Evolutionary conservation across 2,888 invertebrate species (phyloP).

Genomic region (Sesamia inferens): DNA sequence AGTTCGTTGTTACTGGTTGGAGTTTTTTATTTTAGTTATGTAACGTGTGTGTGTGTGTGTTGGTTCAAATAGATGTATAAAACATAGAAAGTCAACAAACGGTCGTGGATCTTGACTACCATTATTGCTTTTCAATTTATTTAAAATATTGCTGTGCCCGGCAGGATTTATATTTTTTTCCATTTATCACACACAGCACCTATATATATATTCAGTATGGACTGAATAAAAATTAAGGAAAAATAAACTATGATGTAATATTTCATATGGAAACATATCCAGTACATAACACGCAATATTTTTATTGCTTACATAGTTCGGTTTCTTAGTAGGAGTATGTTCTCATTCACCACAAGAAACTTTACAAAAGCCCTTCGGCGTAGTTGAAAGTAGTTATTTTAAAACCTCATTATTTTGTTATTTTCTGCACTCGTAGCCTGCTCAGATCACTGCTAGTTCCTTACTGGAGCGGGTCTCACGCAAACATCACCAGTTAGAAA

Average conservation of each 20-base stretch:
- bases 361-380: not conserved
- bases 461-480: not conserved
- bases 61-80: not conserved
- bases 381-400: not conserved
- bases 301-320: not conserved
- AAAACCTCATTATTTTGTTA: slow-evolving; percentile 1
- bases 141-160: not conserved
- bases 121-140: not conserved
- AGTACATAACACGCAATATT: not conserved
- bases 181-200: too few relatives aligned
- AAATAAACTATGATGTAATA: not conserved
- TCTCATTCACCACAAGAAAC: not conserved
- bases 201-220: not conserved
- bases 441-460: not conserved
- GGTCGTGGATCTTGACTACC: not conserved
- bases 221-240: not conserved
- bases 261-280: too few relatives aligned
- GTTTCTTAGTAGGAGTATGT: not conserved
- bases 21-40: slow-evolving; percentile 25
- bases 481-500: slow-evolving; percentile 3
- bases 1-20: slow-evolving; percentile 21
- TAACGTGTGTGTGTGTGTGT: not conserved
- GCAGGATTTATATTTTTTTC: too few relatives aligned
- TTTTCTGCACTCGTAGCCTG: not conserved
- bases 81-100: not conserved